Conservation (phyloP, 1,140 invertebrate species). For the Bombus polaris region DNA sequence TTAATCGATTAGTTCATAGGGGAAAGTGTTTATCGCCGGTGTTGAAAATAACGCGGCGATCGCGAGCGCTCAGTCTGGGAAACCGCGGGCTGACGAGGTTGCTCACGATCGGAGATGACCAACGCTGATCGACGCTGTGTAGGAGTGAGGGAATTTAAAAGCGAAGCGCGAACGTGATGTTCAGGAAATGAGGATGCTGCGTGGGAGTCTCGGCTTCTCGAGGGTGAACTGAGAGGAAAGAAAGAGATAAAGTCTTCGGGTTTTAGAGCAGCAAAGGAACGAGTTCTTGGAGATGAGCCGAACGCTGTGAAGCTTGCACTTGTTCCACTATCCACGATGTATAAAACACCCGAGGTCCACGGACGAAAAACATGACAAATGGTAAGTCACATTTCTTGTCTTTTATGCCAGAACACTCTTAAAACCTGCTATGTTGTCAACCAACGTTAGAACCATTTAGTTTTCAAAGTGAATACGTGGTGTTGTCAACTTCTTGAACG, state of each 20-base stretch:
- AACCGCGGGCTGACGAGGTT: constrained; percentile 14
- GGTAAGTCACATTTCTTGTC: no score
- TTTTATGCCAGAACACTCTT: no score
- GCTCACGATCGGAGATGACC: constrained; percentile 28
- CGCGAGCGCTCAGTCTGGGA: constrained; percentile 12
- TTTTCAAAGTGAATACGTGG: no score
- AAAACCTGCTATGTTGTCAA: no score
- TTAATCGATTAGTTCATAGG: constrained; percentile 61
- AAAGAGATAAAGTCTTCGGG: not conserved
- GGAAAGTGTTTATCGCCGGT: constrained; percentile 45
- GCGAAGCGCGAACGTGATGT: constrained; percentile 27
- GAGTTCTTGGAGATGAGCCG: not conserved
- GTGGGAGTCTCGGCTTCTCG: constrained; percentile 7
- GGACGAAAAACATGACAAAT: no score
- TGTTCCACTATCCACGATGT: not conserved
- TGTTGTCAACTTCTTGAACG: no score
- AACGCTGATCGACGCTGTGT: not conserved
- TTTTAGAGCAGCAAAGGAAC: not conserved
- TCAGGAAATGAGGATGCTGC: constrained; percentile 33
- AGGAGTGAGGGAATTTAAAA: constrained; percentile 31
- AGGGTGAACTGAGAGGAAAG: constrained; percentile 7
- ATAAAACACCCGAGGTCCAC: no score
- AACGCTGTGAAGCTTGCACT: not conserved
- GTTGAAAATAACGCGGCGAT: constrained; percentile 30
- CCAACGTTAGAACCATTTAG: no score